Conservation (phyloP, 2,113 vertebrate genomes). For the Ivindomyrus marchei region DNA sequence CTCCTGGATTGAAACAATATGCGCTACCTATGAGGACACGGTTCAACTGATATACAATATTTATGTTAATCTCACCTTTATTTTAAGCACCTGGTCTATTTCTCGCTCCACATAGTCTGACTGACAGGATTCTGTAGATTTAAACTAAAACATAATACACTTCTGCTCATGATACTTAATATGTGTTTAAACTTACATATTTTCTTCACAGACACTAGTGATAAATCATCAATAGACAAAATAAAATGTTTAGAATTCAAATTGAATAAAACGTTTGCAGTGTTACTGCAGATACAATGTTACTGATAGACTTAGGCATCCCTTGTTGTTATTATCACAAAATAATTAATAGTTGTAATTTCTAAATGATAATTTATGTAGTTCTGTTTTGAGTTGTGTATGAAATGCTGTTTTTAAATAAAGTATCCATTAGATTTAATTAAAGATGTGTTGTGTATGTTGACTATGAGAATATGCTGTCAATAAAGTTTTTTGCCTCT, state of each 20-base stretch:
- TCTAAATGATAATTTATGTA: not conserved
- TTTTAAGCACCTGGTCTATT: not conserved
- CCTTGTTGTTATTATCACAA: not conserved
- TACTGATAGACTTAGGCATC: not conserved
- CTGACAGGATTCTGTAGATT: not conserved
- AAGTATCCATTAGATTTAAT: not conserved
- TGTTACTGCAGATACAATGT: not conserved
- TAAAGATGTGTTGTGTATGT: not conserved
- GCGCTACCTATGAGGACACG: not conserved
- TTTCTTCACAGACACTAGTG: not conserved
- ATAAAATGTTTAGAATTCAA: not conserved
- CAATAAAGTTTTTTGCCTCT: constrained; percentile 49
- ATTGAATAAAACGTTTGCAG: not conserved
- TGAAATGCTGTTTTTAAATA: not conserved
- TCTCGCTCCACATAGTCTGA: not conserved
- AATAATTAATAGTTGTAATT: not conserved
- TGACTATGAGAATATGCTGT: constrained; percentile 1
- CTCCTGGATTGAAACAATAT: not conserved
- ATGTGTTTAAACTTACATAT: not conserved
- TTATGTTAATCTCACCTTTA: not conserved
- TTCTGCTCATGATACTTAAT: not conserved
- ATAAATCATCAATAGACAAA: not conserved
- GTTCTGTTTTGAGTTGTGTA: not conserved
- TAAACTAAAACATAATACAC: not conserved
- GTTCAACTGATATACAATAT: not conserved